These are phyloP conservation scores for Proteles cristata DNA, from an alignment of 2,113 vertebrate genomes.

Conservation along the genomic window DNA sequence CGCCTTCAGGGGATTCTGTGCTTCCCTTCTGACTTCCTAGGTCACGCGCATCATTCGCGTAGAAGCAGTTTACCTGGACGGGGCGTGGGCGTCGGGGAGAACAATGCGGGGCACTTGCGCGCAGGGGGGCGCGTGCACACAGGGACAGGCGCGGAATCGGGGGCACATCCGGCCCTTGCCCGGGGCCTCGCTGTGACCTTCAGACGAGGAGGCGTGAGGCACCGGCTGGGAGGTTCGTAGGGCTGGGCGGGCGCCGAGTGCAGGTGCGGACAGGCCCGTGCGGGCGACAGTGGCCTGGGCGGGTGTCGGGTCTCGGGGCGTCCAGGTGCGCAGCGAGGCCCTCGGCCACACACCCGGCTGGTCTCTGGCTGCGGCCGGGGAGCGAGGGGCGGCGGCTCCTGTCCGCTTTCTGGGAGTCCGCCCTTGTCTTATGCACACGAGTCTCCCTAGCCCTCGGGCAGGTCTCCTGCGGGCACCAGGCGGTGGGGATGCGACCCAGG, in stretches of 20 bases:
- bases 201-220: no score
- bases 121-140: neutral
- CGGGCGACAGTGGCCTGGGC: neutral
- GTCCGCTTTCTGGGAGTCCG: neutral
- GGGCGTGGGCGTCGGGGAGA: no score
- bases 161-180: accelerated
- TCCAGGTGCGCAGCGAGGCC: no score
- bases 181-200: neutral
- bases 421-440: neutral
- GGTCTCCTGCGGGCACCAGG: neutral
- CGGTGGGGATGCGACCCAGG: neutral
- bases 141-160: accelerated
- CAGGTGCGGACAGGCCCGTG: no score
- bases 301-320: no score
- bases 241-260: no score
- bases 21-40: neutral
- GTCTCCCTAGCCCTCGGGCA: neutral
- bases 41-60: accelerated
- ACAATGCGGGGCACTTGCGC: no score
- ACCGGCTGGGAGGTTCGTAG: accelerated
- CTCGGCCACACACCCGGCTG: no score
- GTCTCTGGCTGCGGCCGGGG: neutral
- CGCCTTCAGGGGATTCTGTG: no score
- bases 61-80: neutral
- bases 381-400: neutral